These are phyloP conservation scores for Euclidia mi DNA, from an alignment of 2,888 invertebrate genomes.

Conservation along the genomic window DNA sequence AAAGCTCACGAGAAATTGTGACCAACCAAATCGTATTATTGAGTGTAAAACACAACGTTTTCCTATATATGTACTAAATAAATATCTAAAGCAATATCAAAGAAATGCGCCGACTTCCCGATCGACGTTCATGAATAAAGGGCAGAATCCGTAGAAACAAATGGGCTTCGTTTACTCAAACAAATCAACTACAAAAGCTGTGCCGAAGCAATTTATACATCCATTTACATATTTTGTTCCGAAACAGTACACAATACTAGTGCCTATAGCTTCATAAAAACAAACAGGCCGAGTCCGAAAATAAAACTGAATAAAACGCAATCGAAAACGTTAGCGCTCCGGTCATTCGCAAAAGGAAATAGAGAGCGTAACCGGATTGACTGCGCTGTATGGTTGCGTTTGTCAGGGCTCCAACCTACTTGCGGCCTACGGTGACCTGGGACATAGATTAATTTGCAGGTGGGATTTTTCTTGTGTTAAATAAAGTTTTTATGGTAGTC, in stretches of 20 bases:
- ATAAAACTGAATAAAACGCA: conserved; percentile 47
- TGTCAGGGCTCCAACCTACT: conserved; percentile 42
- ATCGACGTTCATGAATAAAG: neutral
- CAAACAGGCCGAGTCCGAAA: conserved; percentile 28
- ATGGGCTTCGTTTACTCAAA: neutral
- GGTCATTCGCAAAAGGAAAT: conserved; percentile 55
- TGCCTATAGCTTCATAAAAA: conserved; percentile 30
- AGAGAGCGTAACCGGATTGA: conserved; percentile 50
- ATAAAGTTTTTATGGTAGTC: neutral
- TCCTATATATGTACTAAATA: too few species aligned
- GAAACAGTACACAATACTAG: conserved; percentile 6
- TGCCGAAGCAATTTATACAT: neutral
- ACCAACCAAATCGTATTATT: too few species aligned
- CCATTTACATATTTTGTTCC: neutral
- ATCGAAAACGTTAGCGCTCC: conserved; percentile 45
- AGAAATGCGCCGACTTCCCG: too few species aligned
- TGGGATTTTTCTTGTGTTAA: neutral
- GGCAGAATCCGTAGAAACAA: neutral
- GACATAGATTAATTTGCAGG: conserved; percentile 6
- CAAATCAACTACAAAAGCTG: neutral
- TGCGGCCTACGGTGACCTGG: conserved; percentile 37
- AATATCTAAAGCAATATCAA: too few species aligned
- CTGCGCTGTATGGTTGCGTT: conserved; percentile 39
- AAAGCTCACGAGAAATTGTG: too few species aligned
- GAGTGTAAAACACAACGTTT: too few species aligned